phyloP scores from a whole-genome alignment of 2,113 vertebrate species.

The Calidris pugnax region DNA sequence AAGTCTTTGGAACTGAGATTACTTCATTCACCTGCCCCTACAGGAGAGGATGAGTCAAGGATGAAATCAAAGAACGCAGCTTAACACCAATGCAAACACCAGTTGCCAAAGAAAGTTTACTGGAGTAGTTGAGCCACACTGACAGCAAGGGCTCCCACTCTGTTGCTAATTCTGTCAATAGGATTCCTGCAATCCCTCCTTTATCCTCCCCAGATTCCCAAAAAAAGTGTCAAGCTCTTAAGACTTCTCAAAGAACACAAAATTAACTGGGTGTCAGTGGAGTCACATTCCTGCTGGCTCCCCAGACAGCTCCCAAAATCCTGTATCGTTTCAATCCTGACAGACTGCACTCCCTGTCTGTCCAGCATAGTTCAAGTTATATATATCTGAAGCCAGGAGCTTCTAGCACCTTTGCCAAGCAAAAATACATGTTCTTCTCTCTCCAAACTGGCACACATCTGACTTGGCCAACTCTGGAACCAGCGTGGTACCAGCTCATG shows the following conservation, averaged over 20 bases:
- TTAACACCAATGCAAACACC: neutral
- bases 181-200: neutral
- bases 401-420: neutral
- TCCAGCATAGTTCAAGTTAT: neutral
- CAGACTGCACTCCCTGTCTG: neutral
- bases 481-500: neutral
- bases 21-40: neutral
- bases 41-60: neutral
- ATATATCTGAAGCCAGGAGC: neutral
- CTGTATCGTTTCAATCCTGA: neutral
- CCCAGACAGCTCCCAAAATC: neutral
- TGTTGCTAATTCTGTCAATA: neutral
- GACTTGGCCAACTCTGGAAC: neutral
- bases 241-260: neutral
- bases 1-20: neutral
- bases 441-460: neutral
- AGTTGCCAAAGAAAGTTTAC: neutral
- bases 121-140: neutral
- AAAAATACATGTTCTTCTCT: neutral
- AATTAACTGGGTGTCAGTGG: neutral
- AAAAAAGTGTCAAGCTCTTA: neutral
- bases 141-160: neutral
- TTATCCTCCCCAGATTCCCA: neutral
- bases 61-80: neutral
- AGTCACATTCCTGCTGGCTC: neutral